Conservation (phyloP, 2,888 invertebrate species). For the Parapristionchus giblindavisi region DNA sequence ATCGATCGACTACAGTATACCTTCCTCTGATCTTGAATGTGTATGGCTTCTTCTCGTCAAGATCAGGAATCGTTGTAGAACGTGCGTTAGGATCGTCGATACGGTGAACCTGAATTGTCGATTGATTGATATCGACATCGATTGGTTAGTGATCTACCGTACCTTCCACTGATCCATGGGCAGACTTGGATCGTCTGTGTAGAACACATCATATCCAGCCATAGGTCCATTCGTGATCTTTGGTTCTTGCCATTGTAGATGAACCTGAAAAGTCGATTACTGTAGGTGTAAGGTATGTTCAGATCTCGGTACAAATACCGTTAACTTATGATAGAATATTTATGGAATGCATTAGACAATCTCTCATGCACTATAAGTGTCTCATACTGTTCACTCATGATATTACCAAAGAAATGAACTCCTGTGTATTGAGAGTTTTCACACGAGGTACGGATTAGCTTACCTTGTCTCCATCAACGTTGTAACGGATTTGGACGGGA, state of each 20-base stretch:
- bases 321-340: background rate
- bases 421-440: background rate
- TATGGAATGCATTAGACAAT: no score
- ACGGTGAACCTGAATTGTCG: slow-evolving; percentile 42
- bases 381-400: no score
- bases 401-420: background rate
- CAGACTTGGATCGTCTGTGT: slow-evolving; percentile 61
- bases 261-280: slow-evolving; percentile 39
- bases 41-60: slow-evolving; percentile 66
- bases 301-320: no score
- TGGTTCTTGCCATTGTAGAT: slow-evolving; percentile 66
- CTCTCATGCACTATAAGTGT: no score
- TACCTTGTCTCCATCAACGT: slow-evolving; percentile 65
- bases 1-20: background rate
- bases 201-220: slow-evolving; percentile 66
- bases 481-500: slow-evolving; percentile 64
- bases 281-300: no score
- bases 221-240: slow-evolving; percentile 66
- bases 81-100: slow-evolving; percentile 57
- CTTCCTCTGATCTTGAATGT: slow-evolving; percentile 61
- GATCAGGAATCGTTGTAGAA: slow-evolving; percentile 52
- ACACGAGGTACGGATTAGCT: background rate
- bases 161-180: slow-evolving; percentile 62
- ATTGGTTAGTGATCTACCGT: background rate
- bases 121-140: background rate